Percentiles rank a stretch among this genome's conserved stretches.
phyloP scores from a whole-genome alignment of 2,797 vertebrate species.

The Etheostoma perlongum region DNA sequence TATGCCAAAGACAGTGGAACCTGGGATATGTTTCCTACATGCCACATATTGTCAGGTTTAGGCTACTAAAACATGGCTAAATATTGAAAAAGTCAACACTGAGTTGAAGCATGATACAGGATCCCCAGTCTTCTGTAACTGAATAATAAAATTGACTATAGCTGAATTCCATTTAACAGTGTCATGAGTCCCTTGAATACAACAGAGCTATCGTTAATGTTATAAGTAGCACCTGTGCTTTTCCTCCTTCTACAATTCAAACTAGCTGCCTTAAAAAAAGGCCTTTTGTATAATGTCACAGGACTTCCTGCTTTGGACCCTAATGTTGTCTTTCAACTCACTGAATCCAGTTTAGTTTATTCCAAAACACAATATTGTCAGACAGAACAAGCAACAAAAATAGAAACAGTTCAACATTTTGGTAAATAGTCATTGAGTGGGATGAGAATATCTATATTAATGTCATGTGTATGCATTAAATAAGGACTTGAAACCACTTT shows the following conservation, averaged over 20 bases:
- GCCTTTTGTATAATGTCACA: background rate
- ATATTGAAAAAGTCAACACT: background rate
- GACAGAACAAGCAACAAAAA: too few species aligned
- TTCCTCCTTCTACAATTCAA: too few species aligned
- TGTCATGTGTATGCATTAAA: too few species aligned
- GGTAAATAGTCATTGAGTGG: too few species aligned
- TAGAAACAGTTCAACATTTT: too few species aligned
- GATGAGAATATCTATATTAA: too few species aligned
- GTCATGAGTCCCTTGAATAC: too few species aligned
- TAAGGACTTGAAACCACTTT: too few species aligned
- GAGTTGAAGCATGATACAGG: background rate
- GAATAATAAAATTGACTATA: background rate
- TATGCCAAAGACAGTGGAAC: background rate
- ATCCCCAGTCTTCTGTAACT: background rate
- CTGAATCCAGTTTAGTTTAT: background rate
- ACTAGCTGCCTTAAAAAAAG: too few species aligned
- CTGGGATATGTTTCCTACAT: background rate
- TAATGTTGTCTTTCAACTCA: too few species aligned
- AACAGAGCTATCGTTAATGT: too few species aligned
- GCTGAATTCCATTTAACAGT: background rate
- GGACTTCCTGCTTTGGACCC: background rate
- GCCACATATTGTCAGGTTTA: constrained; percentile 1
- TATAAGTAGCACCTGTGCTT: too few species aligned
- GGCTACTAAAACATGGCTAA: background rate
- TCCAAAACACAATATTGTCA: background rate